Base-by-base conservation (phyloP, 2,113 vertebrate species). In the Rhinopithecus roxellana region DNA sequence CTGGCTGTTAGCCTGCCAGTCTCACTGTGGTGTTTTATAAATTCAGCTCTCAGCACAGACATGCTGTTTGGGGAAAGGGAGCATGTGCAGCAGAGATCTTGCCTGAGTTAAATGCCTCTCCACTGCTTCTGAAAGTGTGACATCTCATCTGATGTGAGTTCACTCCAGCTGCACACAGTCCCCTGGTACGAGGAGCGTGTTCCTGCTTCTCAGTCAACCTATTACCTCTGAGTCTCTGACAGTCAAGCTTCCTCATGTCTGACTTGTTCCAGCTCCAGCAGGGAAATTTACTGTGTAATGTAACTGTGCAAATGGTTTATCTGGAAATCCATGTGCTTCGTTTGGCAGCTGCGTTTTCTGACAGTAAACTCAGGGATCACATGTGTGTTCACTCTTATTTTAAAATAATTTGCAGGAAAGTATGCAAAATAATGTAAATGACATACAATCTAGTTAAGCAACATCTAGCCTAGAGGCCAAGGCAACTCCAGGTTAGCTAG, bases 91-190 rank as follows among this genome's bases (percentile, higher is more conserved):
- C 83, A n/a, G 89, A 97, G 97, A 97, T 98, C 84, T 97, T 97
- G 95, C 94, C 98, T 97, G 93, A 98, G 94, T 98, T 97, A 98
- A 98, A 0, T 84, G 95, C 85, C 94, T 98, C 97, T 96, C 95
- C 93, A n/a, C 92, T 95, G 97, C 97, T 96, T 97, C 95, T 75
- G 94, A 93, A 96, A 98, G 80, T 97, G 96, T 98, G 98, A 98
- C 98, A 98, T 98, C 97, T 99, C 98, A 96, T 98, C 98, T 96
- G 97, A 98, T 98, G 96, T 97, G 97, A 97, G 96, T 98, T 98
- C 98, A 98, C 98, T 98, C 96, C 95, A 98, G 98, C 96, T 93
- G 95, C 93, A 96, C 95, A 87, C 2, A 1, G 91, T 98, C 98
- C 97, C 97, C 96, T 97, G 97, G 95, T 92, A 97, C 74, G 52